A percentile compares a stretch with the other conserved stretches of the same genome.
Conservation (phyloP, 2,113 vertebrate genomes). For the Nasalis larvatus region DNA sequence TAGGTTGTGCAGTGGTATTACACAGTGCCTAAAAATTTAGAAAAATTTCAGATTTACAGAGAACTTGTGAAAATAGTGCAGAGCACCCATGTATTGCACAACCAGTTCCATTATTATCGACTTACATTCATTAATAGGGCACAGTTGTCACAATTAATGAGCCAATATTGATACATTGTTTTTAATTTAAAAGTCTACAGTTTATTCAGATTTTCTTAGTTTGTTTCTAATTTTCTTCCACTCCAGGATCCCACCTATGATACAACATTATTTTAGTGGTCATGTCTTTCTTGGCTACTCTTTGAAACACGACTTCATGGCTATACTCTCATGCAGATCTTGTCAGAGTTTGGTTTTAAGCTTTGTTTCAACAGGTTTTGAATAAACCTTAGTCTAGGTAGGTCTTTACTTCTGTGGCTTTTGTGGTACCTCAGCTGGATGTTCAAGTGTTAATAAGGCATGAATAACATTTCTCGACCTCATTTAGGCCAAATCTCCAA, state of each 20-base stretch:
- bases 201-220: neutral
- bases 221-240: neutral
- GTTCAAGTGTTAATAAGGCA: neutral
- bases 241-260: neutral
- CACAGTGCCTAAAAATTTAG: neutral
- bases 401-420: neutral
- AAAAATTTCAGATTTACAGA: neutral
- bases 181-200: neutral
- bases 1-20: neutral
- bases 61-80: neutral
- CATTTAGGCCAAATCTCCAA: neutral
- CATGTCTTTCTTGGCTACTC: neutral
- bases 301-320: neutral
- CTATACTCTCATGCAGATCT: neutral
- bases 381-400: neutral
- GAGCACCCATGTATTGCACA: neutral
- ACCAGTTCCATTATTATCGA: neutral
- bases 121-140: neutral
- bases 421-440: no score
- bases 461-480: neutral
- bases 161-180: neutral
- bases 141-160: neutral
- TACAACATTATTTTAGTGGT: neutral
- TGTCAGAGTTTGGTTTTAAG: neutral
- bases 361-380: neutral